Base-by-base conservation (phyloP, 2,797 vertebrate genomes). In the Fistularia commersonii region DNA sequence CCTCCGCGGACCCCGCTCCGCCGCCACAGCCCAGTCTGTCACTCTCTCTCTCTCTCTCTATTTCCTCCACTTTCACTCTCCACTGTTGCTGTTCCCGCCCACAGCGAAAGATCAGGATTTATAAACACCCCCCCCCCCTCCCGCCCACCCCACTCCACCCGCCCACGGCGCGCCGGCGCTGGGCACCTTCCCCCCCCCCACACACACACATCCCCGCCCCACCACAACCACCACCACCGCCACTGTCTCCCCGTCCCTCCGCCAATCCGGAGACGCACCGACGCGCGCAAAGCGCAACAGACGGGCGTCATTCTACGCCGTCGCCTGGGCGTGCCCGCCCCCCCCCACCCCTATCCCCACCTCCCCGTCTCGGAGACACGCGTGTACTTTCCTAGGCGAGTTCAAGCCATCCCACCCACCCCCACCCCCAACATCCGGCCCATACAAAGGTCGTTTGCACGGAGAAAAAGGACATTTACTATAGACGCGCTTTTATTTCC, bases 31-130 rank as follows among this genome's bases (percentile, higher is more conserved):
- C 80, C 66, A 60, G 60, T 68, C 71, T 79, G 65, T 69, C 71
- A 57, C 46, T 51, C 47, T 14, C 76, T 55, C 74, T 47, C 73
- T 72, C 64, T 64, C 63, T 50, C 69, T 73, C 69, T 51, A 71
- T 55, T 74, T 48, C 72, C 71, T 62, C 59, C 62, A 75, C 84
- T 77, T 77, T 80, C 73, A 77, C 76, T 76, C 74, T 69, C 76
- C 63, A 67, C 65, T 73, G 75, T 85, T 87, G 72, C 72, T 83
- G 74, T 76, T 87, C 86, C 86, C 85, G 81, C 89, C 89, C 90
- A 87, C 83, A 57, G 53, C 64, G 62, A 45, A 54, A 80, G 69
- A 76, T 74, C 67, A 71, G 75, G 70, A 80, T 83, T 90, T 90
- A 90, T 91, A 87, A 87, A 86, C 89, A 81, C 58, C 75, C 63